Percentiles rank a stretch among this genome's conserved stretches.
Conservation (phyloP, 2,888 invertebrate species). For the Oligia fasciuncula region DNA sequence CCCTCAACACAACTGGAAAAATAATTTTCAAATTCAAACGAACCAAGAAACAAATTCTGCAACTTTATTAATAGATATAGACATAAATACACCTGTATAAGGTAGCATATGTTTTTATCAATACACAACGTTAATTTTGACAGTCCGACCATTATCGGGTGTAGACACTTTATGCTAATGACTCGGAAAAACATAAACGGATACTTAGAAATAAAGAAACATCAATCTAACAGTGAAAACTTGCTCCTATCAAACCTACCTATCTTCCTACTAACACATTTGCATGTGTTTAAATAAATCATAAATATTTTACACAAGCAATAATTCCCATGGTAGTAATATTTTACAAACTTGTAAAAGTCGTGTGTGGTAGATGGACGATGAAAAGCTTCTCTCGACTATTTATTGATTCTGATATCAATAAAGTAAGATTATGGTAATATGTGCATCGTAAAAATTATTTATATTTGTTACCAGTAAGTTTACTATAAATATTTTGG, state of each 20-base stretch:
- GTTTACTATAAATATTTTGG: conserved; percentile 39
- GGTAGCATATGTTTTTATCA: conserved; percentile 4
- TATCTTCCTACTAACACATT: neutral
- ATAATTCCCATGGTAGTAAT: conserved; percentile 41
- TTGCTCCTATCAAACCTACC: conserved; percentile 33
- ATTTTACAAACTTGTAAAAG: conserved; percentile 29
- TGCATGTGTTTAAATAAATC: conserved; percentile 29
- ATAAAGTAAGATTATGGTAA: conserved; percentile 59
- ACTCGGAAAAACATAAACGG: conserved; percentile 13
- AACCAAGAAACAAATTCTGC: no score
- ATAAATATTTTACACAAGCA: conserved; percentile 49
- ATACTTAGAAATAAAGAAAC: conserved; percentile 28
- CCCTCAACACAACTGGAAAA: no score
- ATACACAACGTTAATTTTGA: neutral
- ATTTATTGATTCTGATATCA: conserved; percentile 49
- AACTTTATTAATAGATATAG: no score
- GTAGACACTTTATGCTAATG: neutral
- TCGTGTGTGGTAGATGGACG: neutral
- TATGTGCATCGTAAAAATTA: conserved; percentile 43
- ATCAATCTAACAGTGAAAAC: conserved; percentile 35
- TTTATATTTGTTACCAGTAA: conserved; percentile 36
- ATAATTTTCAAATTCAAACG: no score
- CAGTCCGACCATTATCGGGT: neutral
- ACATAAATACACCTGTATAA: neutral
- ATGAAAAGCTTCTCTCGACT: conserved; percentile 22